A percentile compares a stretch with the other conserved stretches of the same genome.
Evolutionary conservation across 2,113 vertebrate genomes (phyloP).

Genomic region (Castor canadensis): DNA sequence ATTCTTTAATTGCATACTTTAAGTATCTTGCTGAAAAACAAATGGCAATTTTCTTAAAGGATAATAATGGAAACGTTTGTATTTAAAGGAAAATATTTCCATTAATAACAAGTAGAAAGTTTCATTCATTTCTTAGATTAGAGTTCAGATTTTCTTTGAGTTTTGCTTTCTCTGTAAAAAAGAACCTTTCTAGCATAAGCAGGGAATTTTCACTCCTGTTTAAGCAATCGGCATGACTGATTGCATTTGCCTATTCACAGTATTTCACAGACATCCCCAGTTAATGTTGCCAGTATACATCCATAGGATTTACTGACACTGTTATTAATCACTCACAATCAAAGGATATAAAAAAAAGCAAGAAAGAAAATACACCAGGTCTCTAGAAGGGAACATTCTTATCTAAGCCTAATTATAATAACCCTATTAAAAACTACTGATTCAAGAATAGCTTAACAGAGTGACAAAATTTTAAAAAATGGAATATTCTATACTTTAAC

Average conservation of each 20-base stretch:
- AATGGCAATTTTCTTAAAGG: not conserved
- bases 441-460: not conserved
- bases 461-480: not conserved
- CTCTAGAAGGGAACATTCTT: not conserved
- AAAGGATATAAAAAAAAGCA: not conserved
- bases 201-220: not conserved
- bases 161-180: not conserved
- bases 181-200: not conserved
- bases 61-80: not conserved
- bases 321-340: conserved; percentile 60
- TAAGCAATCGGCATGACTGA: conserved; percentile 52
- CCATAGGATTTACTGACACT: not conserved
- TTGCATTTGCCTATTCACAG: conserved; percentile 31
- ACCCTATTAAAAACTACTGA: conserved; percentile 10
- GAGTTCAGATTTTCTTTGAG: not conserved
- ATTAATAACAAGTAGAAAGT: not conserved
- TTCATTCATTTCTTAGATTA: not conserved
- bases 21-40: not conserved
- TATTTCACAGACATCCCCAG: conserved; percentile 25
- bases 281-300: conserved; percentile 55
- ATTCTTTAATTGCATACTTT: not conserved
- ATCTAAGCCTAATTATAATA: conserved; percentile 52
- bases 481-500: not conserved
- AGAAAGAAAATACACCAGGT: not conserved
- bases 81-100: not conserved